A percentile compares a stretch with the other conserved stretches of the same genome.
These are phyloP conservation scores for Pandemis cinnamomeana DNA, from an alignment of 2,888 invertebrate genomes.

Conservation along the genomic window DNA sequence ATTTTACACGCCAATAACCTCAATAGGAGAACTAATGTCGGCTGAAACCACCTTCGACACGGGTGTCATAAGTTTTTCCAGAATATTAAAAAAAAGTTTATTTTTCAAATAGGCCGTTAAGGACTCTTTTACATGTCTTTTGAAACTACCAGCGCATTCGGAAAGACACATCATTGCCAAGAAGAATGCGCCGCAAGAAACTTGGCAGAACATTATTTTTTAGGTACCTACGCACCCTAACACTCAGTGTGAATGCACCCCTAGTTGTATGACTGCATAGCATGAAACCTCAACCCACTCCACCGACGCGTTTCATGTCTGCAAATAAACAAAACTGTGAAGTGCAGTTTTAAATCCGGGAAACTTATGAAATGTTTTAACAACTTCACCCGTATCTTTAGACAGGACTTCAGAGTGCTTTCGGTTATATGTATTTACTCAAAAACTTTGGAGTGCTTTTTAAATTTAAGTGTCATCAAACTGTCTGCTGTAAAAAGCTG, in stretches of 20 bases:
- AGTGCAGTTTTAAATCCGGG: constrained; percentile 8
- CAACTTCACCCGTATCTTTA: constrained; percentile 4
- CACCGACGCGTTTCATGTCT: neutral
- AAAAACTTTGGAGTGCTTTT: constrained; percentile 19
- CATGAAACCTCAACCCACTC: neutral
- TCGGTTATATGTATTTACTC: neutral
- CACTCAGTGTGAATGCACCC: neutral
- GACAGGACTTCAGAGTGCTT: constrained; percentile 1
- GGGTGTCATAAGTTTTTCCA: no score
- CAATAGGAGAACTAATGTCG: no score
- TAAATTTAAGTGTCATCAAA: neutral
- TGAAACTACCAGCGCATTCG: no score
- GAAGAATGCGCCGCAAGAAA: no score
- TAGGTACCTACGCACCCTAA: no score
- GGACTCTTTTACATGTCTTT: no score
- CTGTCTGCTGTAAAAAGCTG: neutral
- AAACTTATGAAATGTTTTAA: constrained; percentile 11
- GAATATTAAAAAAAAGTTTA: no score
- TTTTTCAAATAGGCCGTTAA: no score
- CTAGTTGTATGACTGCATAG: constrained; percentile 6
- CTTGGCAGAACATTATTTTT: no score
- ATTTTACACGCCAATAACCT: no score
- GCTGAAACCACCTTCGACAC: no score
- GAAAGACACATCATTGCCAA: no score
- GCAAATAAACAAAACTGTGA: constrained; percentile 14